Percentiles rank a stretch among this genome's conserved stretches.
Evolutionary conservation across 1,140 invertebrate genomes (phyloP).

Genomic region (Lepidurus apus): DNA sequence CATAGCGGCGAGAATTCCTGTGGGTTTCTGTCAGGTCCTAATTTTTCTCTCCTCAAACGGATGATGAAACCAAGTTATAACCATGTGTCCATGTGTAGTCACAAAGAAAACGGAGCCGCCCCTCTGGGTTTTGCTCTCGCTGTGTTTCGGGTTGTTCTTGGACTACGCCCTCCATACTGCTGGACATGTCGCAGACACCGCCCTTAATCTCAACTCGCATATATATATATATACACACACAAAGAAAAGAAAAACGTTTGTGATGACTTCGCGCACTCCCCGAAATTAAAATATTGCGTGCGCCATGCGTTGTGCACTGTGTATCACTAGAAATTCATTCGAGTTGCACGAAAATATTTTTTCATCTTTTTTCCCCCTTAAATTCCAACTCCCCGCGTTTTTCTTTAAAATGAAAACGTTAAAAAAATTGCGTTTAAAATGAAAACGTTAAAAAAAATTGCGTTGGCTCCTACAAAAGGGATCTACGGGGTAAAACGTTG

Average conservation of each 20-base stretch:
- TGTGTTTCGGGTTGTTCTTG: background rate
- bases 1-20: background rate
- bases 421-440: too few relatives aligned
- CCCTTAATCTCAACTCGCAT: background rate
- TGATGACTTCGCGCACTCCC: background rate
- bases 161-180: constrained; percentile 13
- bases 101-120: constrained; percentile 4
- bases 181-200: constrained; percentile 13
- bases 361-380: too few relatives aligned
- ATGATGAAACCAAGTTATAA: background rate
- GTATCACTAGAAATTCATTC: too few relatives aligned
- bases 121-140: constrained; percentile 6
- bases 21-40: background rate
- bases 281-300: background rate
- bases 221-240: background rate
- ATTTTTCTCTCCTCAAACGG: background rate
- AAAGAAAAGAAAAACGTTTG: background rate
- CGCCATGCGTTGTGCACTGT: background rate
- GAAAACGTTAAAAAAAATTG: too few relatives aligned
- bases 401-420: too few relatives aligned
- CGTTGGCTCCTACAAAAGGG: too few relatives aligned
- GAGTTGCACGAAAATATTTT: too few relatives aligned
- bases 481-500: too few relatives aligned
- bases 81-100: constrained; percentile 2
- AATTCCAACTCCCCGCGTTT: too few relatives aligned